Evolutionary conservation across 1,140 invertebrate species (phyloP), one percentile per base, ranked within the genome.

Genomic region (Zaprionus ghesquierei): DNA sequence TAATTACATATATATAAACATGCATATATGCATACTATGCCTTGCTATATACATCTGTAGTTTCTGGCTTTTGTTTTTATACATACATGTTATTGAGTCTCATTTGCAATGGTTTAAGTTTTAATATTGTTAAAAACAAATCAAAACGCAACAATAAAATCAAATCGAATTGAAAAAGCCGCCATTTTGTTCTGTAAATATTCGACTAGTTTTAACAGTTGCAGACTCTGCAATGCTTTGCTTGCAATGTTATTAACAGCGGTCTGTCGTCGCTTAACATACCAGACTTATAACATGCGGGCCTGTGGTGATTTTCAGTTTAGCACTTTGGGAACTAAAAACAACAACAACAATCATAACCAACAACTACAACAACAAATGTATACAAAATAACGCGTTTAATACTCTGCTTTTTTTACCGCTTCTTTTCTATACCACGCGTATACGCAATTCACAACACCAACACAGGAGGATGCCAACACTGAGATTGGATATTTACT

Each of bases 401-500:
- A 77, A 79, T 76, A 66, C 70, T 86, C 54, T 81, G 71, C 79
- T 90, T 72, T 87, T 62, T 89, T 89, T 78, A 77, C 81, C 81
- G 82, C 79, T 79, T 87, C 61, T 70, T 62, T 76, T 59, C 72
- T 56, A 60, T 46, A 60, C 44, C 50, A 51, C 25, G 50, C 27
- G 23, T 49, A 58, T 60, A 66, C 59, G 18, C 46, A 66, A 75
- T 59, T 68, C 35, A 65, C 69, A 74, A 66, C 71, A 76, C 63
- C 10, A 15, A 46, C 69, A 87, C 81, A 90, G 85, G 90, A 92
- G 73, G 86, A 92, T 80, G 80, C 70, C 31, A 65, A 92, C 85
- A 92, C 92, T 87, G 92, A 93, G 53, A 92, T 94, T 90, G 93
- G 94, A 92, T 90, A 92, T 75, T 92, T 94, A 81, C 92, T 94